Conservation (phyloP, 2,113 vertebrate species). For the Periophthalmus modestus region DNA sequence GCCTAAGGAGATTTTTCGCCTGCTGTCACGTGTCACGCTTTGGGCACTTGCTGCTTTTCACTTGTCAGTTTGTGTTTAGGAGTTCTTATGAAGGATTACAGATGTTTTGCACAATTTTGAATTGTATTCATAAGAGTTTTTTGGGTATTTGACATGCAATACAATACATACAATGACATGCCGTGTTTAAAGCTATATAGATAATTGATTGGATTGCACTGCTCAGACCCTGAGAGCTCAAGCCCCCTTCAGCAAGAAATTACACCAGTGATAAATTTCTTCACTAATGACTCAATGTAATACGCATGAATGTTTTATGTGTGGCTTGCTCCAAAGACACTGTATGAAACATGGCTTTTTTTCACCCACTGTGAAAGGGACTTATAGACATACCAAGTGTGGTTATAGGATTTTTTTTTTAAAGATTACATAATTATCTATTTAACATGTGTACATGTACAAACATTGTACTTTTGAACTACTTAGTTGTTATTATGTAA, state of each 20-base stretch:
- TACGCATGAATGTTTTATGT: slow-evolving; percentile 49
- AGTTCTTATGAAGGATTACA: background rate
- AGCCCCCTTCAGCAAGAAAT: slow-evolving; percentile 51
- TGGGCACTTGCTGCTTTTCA: slow-evolving; percentile 35
- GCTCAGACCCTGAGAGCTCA: slow-evolving; percentile 47
- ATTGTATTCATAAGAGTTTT: background rate
- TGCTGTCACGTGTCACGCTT: slow-evolving; percentile 61
- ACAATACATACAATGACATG: slow-evolving; percentile 11
- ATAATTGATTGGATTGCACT: slow-evolving; percentile 59
- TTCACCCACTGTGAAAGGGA: background rate
- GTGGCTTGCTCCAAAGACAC: slow-evolving; percentile 35
- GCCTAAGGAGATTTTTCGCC: slow-evolving; percentile 70
- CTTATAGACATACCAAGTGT: background rate
- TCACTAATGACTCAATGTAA: slow-evolving; percentile 67
- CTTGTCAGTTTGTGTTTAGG: slow-evolving; percentile 18
- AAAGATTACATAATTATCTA: background rate
- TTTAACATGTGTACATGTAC: too few species aligned
- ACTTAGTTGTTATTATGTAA: too few species aligned
- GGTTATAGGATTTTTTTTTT: too few species aligned
- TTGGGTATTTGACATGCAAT: background rate
- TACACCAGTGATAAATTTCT: slow-evolving; percentile 67
- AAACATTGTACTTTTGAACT: too few species aligned
- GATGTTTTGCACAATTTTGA: background rate
- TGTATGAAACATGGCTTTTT: slow-evolving; percentile 23
- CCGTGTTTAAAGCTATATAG: slow-evolving; percentile 39